A percentile compares a stretch with the other conserved stretches of the same genome.
Conservation (phyloP, 2,113 vertebrate species). For the Crypturellus undulatus region DNA sequence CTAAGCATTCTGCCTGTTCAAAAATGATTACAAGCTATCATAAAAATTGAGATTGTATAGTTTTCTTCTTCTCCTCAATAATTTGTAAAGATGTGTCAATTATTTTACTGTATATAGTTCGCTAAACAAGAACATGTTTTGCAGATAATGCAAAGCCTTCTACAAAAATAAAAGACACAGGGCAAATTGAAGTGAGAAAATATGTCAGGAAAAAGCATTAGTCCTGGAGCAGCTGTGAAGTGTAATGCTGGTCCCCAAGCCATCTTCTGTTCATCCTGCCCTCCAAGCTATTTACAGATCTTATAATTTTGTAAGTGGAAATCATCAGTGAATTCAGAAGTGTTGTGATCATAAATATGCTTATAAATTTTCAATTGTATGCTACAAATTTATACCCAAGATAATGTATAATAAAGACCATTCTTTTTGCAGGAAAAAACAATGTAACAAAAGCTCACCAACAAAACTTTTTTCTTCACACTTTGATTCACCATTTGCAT, state of each 20-base stretch:
- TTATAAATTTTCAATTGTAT: background rate
- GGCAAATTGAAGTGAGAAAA: background rate
- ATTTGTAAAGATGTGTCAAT: background rate
- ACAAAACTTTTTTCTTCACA: conserved; percentile 12
- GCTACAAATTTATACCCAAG: background rate
- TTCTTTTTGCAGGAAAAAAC: background rate
- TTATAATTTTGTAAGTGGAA: background rate
- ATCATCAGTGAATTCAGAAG: background rate
- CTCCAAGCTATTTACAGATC: background rate
- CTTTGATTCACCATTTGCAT: conserved; percentile 39
- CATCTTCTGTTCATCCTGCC: background rate
- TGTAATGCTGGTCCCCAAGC: background rate
- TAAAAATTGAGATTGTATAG: background rate
- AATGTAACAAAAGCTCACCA: background rate
- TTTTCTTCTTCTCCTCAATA: background rate
- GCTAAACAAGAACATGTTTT: background rate
- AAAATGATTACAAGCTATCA: background rate
- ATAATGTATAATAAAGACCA: background rate
- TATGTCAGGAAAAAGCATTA: background rate
- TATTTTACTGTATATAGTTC: background rate
- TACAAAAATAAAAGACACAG: background rate
- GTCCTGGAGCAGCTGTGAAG: background rate
- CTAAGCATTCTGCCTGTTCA: background rate
- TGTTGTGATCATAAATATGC: background rate
- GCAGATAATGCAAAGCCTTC: background rate